These are phyloP conservation scores for Campylorhamphus procurvoides DNA, from an alignment of 2,113 vertebrate species.

Conservation along the genomic window DNA sequence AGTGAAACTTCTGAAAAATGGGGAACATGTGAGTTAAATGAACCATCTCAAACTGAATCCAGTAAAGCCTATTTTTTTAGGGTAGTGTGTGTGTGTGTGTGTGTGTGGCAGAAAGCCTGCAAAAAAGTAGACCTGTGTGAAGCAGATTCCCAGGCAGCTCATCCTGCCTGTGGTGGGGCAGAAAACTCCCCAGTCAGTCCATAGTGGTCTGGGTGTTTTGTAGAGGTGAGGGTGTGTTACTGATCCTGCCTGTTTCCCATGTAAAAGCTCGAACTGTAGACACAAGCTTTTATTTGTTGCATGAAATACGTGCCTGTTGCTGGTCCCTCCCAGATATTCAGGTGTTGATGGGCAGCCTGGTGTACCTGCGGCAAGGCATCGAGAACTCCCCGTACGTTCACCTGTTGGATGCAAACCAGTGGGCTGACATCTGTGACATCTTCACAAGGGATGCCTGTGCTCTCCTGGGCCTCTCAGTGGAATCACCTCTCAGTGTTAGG, in stretches of 20 bases:
- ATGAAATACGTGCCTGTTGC: neutral
- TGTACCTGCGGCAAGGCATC: constrained; percentile 86
- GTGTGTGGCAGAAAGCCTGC: neutral
- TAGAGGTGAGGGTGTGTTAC: neutral
- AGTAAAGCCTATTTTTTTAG: neutral
- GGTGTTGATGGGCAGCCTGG: constrained; percentile 87
- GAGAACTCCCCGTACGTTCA: constrained; percentile 87
- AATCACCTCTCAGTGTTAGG: constrained; percentile 88
- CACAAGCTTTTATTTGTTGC: neutral
- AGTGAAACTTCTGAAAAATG: neutral
- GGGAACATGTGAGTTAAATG: neutral
- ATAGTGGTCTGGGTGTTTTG: neutral
- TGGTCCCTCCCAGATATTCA: constrained; percentile 78
- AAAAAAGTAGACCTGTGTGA: neutral
- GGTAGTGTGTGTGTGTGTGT: neutral
- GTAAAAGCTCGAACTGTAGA: neutral
- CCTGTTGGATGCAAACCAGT: constrained; percentile 84
- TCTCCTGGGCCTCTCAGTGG: constrained; percentile 84
- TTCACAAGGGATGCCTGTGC: constrained; percentile 86
- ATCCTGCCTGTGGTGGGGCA: neutral
- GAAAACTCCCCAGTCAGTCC: accelerated
- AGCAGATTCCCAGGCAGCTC: neutral
- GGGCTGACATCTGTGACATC: constrained; percentile 90
- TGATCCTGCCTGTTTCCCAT: neutral
- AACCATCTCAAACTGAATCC: neutral